A percentile compares a stretch with the other conserved stretches of the same genome.
Evolutionary conservation across 92 coral and sea anemone genomes (phyloP).

Genomic region (Porites cylindrica): DNA sequence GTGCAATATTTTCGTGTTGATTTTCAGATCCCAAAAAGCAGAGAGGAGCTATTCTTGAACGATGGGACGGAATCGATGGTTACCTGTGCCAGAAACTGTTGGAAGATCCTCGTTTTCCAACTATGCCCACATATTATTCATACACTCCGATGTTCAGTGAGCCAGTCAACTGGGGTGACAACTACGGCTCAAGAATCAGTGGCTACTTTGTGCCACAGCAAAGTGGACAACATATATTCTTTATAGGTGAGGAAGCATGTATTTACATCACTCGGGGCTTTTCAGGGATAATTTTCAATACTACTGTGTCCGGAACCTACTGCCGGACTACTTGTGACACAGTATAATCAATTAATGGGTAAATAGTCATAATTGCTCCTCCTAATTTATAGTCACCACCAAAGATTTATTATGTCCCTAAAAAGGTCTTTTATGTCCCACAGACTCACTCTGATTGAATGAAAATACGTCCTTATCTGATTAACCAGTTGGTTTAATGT

Average conservation of each 20-base stretch:
- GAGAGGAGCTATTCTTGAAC: conserved; percentile 82
- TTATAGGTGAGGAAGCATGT: conserved; percentile 63
- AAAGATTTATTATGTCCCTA: too few species aligned
- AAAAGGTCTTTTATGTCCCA: too few species aligned
- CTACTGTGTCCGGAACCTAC: too few species aligned
- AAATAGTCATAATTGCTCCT: too few species aligned
- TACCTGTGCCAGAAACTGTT: conserved; percentile 68
- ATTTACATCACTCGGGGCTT: too few species aligned
- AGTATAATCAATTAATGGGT: too few species aligned
- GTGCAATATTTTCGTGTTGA: not conserved
- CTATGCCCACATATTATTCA: conserved; percentile 66
- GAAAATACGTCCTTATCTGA: too few species aligned
- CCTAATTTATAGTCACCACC: too few species aligned
- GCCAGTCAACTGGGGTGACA: conserved; percentile 91
- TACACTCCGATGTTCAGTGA: conserved; percentile 68
- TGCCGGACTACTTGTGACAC: too few species aligned
- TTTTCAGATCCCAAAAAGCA: conserved; percentile 49
- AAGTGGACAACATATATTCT: conserved; percentile 80
- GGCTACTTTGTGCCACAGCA: conserved; percentile 83
- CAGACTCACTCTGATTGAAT: too few species aligned
- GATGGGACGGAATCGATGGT: conserved; percentile 94
- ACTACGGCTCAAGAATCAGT: conserved; percentile 86
- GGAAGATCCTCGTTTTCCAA: conserved; percentile 82
- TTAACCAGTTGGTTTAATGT: too few species aligned
- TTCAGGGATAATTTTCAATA: too few species aligned